Percentiles rank a stretch among this genome's conserved stretches.
These are phyloP conservation scores for Platypus cylindrus DNA, from an alignment of 2,888 invertebrate genomes.

Conservation along the genomic window DNA sequence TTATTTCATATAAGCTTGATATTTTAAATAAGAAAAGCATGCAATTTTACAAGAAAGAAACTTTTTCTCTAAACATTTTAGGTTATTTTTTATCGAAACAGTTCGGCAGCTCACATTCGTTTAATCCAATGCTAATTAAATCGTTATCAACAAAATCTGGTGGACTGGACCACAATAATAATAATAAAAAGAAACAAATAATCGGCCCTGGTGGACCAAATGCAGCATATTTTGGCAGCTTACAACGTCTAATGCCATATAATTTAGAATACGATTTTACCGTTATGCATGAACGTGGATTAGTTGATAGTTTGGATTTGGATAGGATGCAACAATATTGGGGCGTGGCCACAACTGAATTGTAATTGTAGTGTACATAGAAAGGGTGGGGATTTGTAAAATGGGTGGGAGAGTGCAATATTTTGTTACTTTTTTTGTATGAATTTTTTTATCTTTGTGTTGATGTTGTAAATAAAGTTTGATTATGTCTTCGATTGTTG, in stretches of 20 bases:
- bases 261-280: slow-evolving; percentile 74
- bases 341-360: slow-evolving; percentile 80
- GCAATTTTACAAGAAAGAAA: too few species aligned
- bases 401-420: too few species aligned
- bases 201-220: slow-evolving; percentile 56
- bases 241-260: slow-evolving; percentile 74
- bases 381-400: too few species aligned
- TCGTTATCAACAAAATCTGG: slow-evolving; percentile 37
- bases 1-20: too few species aligned
- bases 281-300: slow-evolving; percentile 64
- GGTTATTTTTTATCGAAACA: slow-evolving; percentile 51
- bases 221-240: slow-evolving; percentile 76
- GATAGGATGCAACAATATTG: slow-evolving; percentile 85
- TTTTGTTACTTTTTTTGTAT: too few species aligned
- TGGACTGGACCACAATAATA: too few species aligned
- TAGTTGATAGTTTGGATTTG: slow-evolving; percentile 64
- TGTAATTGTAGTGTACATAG: too few species aligned
- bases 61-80: too few species aligned
- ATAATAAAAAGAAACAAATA: slow-evolving; percentile 46
- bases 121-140: slow-evolving; percentile 49
- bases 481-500: too few species aligned
- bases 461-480: too few species aligned
- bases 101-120: slow-evolving; percentile 69
- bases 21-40: too few species aligned
- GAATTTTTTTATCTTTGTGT: too few species aligned